phyloP scores from a whole-genome alignment of 1,140 invertebrate species.

The Orchestia grillus region DNA sequence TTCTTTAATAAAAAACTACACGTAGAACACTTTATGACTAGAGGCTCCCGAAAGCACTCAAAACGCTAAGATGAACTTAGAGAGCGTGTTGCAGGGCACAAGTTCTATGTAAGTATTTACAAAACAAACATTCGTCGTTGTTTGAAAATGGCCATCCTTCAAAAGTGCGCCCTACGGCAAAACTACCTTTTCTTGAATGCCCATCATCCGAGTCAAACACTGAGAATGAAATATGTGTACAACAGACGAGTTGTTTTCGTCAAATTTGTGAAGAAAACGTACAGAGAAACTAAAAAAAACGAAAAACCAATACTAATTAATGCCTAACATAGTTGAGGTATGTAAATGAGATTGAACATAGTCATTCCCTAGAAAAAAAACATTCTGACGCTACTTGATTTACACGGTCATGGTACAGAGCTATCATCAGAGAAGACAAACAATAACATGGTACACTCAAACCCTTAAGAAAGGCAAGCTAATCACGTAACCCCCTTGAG shows the following conservation, averaged over 20 bases:
- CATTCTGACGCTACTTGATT: background rate
- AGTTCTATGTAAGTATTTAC: background rate
- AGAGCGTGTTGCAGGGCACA: background rate
- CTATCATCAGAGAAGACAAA: background rate
- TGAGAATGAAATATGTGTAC: background rate
- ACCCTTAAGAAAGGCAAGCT: background rate
- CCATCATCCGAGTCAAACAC: background rate
- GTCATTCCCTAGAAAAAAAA: background rate
- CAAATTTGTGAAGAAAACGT: background rate
- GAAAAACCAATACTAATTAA: background rate
- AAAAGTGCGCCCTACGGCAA: background rate
- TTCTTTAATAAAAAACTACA: conserved; percentile 29
- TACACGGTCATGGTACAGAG: background rate
- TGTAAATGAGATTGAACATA: background rate
- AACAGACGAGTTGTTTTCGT: background rate
- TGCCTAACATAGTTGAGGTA: background rate
- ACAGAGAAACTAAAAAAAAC: background rate
- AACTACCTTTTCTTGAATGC: background rate
- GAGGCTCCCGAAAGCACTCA: conserved; percentile 24
- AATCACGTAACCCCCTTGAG: conserved; percentile 28
- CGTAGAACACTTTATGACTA: conserved; percentile 31
- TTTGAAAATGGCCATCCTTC: background rate
- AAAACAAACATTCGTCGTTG: background rate
- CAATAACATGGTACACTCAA: background rate
- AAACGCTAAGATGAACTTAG: conserved; percentile 9